Evolutionary conservation across 2,888 invertebrate species (phyloP).

Genomic region (Serrognathus titanus): DNA sequence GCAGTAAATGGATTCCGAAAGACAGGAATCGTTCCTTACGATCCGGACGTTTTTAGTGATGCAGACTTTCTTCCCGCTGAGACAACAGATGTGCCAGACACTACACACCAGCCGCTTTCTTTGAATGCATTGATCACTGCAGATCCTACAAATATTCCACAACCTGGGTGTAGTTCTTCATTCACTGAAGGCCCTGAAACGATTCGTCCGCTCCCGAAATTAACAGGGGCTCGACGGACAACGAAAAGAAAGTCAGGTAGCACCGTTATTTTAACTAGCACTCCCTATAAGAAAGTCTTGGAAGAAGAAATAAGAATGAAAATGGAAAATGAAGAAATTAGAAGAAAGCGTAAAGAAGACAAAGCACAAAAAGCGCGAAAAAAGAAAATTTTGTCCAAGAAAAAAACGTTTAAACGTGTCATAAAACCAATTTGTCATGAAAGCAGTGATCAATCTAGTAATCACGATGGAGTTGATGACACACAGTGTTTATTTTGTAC

Average conservation of each 20-base stretch:
- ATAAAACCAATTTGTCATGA: no score
- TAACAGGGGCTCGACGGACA: background rate
- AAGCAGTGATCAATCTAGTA: no score
- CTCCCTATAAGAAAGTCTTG: background rate
- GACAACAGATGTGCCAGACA: background rate
- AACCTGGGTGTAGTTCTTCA: background rate
- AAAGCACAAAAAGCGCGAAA: no score
- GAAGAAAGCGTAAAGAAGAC: no score
- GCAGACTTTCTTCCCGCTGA: background rate
- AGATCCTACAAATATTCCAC: background rate
- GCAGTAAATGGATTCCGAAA: background rate
- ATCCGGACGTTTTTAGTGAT: background rate
- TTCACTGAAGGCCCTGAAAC: background rate
- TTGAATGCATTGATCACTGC: background rate
- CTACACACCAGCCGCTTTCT: background rate
- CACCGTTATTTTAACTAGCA: conserved; percentile 1
- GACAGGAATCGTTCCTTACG: background rate
- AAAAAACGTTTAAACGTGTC: no score
- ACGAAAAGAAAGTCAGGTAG: background rate
- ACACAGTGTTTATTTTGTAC: no score
- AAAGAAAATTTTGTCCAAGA: no score
- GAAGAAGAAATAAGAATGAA: background rate
- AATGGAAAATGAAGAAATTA: background rate
- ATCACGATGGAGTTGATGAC: no score
- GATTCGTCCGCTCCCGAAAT: background rate